These are phyloP conservation scores for Holothuria leucospilota DNA, from an alignment of 53 echinoderm and acorn worm genomes.

Conservation along the genomic window DNA sequence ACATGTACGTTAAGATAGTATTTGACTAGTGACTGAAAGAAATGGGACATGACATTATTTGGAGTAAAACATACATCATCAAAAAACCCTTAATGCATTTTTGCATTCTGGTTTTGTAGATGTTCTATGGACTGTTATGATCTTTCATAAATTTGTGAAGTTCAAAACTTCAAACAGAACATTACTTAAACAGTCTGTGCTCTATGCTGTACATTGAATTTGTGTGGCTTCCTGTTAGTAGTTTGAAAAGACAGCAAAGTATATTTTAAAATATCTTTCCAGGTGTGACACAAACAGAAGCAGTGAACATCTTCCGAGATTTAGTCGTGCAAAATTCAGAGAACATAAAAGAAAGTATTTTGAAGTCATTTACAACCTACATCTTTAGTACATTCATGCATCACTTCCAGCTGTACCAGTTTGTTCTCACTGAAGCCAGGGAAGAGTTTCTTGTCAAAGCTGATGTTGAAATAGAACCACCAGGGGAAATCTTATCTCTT, in stretches of 20 bases:
- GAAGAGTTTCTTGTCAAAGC: constrained; percentile 63
- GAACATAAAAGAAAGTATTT: constrained; percentile 60
- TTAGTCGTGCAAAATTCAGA: constrained; percentile 40
- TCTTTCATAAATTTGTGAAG: no score
- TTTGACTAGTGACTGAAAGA: no score
- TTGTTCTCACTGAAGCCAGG: constrained; percentile 76
- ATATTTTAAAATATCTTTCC: neutral
- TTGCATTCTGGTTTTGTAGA: no score
- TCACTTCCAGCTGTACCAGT: constrained; percentile 87
- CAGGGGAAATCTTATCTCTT: constrained; percentile 59
- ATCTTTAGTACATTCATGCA: constrained; percentile 89
- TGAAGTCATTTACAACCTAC: constrained; percentile 77
- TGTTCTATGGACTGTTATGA: no score
- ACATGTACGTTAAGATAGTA: no score
- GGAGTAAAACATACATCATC: no score
- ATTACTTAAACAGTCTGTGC: neutral
- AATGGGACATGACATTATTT: no score
- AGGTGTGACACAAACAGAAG: constrained; percentile 69
- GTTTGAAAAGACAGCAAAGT: no score
- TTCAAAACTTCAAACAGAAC: no score
- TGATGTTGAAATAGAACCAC: constrained; percentile 62
- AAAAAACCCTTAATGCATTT: no score
- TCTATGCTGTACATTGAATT: neutral
- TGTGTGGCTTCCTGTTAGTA: neutral
- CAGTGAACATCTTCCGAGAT: constrained; percentile 70